These are phyloP conservation scores for Hydractinia echinata DNA, from an alignment of 30 jellyfish, hydroid and myxozoan genomes.

Conservation along the genomic window DNA sequence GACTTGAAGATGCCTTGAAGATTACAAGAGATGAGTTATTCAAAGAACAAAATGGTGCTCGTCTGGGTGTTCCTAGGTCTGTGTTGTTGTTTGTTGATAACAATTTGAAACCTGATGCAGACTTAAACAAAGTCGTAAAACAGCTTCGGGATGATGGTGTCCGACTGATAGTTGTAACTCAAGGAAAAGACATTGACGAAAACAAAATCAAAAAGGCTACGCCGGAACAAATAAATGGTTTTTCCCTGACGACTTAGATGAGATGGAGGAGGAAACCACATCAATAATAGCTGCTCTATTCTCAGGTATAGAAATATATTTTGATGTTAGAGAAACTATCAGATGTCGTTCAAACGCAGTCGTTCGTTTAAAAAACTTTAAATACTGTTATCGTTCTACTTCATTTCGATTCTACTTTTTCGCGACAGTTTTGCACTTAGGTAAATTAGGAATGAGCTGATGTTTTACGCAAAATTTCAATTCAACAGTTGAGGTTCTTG, in stretches of 20 bases:
- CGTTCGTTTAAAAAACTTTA: too few species aligned
- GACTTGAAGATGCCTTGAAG: constrained; percentile 46
- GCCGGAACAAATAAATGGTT: constrained; percentile 33
- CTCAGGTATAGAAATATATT: constrained; percentile 33
- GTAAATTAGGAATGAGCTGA: too few species aligned
- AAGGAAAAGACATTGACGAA: constrained; percentile 31
- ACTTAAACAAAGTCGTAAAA: not conserved
- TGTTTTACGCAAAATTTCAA: too few species aligned
- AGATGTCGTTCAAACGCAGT: too few species aligned
- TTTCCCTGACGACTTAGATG: constrained; percentile 47
- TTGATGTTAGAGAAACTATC: too few species aligned
- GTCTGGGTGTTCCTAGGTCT: constrained; percentile 53
- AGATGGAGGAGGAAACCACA: constrained; percentile 21
- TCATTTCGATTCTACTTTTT: too few species aligned
- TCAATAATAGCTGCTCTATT: constrained; percentile 49
- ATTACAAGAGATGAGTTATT: constrained; percentile 56
- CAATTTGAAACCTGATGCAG: not conserved
- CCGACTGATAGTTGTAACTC: constrained; percentile 47
- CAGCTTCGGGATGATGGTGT: not conserved
- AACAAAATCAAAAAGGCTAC: constrained; percentile 25
- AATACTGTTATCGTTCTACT: too few species aligned
- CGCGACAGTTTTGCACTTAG: too few species aligned
- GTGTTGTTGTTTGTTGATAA: constrained; percentile 47
- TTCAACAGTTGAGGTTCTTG: too few species aligned
- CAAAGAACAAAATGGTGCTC: constrained; percentile 62